Evolutionary conservation across 2,113 vertebrate genomes (phyloP).

Genomic region (Acanthochromis polyacanthus): DNA sequence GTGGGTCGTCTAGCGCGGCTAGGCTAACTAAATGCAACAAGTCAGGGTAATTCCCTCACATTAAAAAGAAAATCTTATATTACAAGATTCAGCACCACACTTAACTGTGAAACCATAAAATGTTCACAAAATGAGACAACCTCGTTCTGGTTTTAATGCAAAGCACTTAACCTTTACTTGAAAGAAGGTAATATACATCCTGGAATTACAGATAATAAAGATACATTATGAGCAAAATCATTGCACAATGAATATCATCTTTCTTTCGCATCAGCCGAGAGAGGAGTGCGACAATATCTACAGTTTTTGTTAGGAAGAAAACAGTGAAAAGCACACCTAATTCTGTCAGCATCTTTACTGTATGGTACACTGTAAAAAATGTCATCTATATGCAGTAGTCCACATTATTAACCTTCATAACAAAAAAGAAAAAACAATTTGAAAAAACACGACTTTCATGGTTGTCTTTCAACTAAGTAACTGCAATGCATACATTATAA

Average conservation of each 20-base stretch:
- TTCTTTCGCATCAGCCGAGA: constrained; percentile 78
- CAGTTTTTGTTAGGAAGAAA: constrained; percentile 82
- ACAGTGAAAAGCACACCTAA: constrained; percentile 82
- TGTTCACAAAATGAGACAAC: constrained; percentile 41
- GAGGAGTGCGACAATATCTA: constrained; percentile 81
- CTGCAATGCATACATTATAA: constrained; percentile 87
- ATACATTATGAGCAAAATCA: constrained; percentile 87
- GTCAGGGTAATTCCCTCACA: not conserved
- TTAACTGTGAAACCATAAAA: not conserved
- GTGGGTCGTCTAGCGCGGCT: too few relatives aligned
- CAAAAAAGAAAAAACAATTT: constrained; percentile 52
- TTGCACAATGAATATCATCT: constrained; percentile 85
- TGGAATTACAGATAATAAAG: constrained; percentile 88
- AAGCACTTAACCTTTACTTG: constrained; percentile 88
- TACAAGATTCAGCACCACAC: not conserved
- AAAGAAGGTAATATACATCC: constrained; percentile 90
- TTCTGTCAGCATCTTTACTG: constrained; percentile 79
- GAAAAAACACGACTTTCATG: constrained; percentile 64
- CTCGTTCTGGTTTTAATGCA: constrained; percentile 82
- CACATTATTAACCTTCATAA: constrained; percentile 75
- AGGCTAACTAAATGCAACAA: too few relatives aligned
- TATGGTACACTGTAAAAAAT: constrained; percentile 82
- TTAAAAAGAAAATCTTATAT: not conserved
- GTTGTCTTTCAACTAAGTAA: constrained; percentile 78
- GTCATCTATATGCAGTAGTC: constrained; percentile 80